These are phyloP conservation scores for Ophion slaviceki DNA, from an alignment of 2,888 invertebrate genomes.

Conservation along the genomic window DNA sequence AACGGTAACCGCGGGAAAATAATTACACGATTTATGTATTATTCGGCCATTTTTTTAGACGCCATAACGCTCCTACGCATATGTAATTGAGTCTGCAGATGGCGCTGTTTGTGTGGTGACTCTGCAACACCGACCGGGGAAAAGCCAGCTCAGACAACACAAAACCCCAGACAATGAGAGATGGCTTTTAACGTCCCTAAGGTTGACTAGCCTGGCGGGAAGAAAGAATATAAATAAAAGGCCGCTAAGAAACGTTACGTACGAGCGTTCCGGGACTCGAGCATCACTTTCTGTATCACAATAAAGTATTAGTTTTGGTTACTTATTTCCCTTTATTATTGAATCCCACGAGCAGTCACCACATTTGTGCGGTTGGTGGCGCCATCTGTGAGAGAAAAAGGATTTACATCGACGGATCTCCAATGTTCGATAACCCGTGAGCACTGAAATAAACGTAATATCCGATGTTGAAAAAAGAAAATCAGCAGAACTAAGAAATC, in stretches of 20 bases:
- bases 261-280: too few species aligned
- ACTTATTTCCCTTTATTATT: too few species aligned
- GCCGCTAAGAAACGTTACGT: too few species aligned
- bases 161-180: too few species aligned
- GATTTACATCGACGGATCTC: neutral
- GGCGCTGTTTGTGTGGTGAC: slow-evolving; percentile 17
- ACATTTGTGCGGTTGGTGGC: neutral
- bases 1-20: slow-evolving; percentile 64
- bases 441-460: neutral
- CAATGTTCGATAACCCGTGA: neutral
- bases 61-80: slow-evolving; percentile 51
- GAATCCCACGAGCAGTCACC: too few species aligned
- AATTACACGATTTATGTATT: slow-evolving; percentile 54
- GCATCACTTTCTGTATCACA: too few species aligned
- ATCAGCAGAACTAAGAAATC: neutral
- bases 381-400: neutral
- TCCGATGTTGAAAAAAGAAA: neutral
- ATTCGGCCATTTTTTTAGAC: slow-evolving; percentile 63
- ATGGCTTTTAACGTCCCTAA: too few species aligned
- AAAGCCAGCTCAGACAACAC: too few species aligned
- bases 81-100: slow-evolving; percentile 7
- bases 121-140: too few species aligned
- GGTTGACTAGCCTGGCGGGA: too few species aligned
- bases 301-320: too few species aligned
- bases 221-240: too few species aligned